These are phyloP conservation scores for Dipodomys spectabilis DNA, from an alignment of 2,113 vertebrate species.

Conservation along the genomic window DNA sequence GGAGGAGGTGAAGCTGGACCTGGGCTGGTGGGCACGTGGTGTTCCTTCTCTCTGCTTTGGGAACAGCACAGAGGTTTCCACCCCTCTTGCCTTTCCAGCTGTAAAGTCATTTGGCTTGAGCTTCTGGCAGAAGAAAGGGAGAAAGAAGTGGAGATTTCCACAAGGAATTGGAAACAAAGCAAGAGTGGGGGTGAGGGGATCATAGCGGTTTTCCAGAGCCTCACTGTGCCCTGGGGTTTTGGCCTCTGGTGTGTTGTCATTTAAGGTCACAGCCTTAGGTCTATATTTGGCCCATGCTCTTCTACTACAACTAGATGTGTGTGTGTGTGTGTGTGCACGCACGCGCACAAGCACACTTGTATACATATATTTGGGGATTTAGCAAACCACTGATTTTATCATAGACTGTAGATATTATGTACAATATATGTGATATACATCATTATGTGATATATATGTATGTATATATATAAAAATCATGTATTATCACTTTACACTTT, in stretches of 20 bases:
- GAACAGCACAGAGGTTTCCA: not conserved
- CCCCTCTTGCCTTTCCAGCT: slow-evolving; percentile 64
- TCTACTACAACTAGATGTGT: too few relatives aligned
- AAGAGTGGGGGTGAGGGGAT: not conserved
- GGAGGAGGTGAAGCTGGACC: not conserved
- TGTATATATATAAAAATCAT: too few relatives aligned
- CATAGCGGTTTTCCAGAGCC: slow-evolving; percentile 39
- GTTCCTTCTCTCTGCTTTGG: slow-evolving; percentile 24
- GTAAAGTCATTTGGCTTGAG: slow-evolving; percentile 52
- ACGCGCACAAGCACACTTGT: too few relatives aligned
- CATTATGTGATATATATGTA: too few relatives aligned
- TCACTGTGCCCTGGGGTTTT: not conserved
- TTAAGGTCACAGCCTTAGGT: not conserved
- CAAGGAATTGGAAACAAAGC: slow-evolving; percentile 11
- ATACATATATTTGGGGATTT: too few relatives aligned
- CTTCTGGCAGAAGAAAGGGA: slow-evolving; percentile 44
- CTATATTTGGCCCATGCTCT: not conserved
- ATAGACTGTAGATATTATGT: too few relatives aligned
- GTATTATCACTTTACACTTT: too few relatives aligned
- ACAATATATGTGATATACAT: too few relatives aligned
- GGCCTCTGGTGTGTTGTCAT: slow-evolving; percentile 38
- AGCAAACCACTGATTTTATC: not conserved
- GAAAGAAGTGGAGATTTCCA: slow-evolving; percentile 56
- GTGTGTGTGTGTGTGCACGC: accelerated
- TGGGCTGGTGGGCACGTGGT: not conserved